Conservation (phyloP, 2,113 vertebrate genomes). For the Arvicanthis niloticus region DNA sequence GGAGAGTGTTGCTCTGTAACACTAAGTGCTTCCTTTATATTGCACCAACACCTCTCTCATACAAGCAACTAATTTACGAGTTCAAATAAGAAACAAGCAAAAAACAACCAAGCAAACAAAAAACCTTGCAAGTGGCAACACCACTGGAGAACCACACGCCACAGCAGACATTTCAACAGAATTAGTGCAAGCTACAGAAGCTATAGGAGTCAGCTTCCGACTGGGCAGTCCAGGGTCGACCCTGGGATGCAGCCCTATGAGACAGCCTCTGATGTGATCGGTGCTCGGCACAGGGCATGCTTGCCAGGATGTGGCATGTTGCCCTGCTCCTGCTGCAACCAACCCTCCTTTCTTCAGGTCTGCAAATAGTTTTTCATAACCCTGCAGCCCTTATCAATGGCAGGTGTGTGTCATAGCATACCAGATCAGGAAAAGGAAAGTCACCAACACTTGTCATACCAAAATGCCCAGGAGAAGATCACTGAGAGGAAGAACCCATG, state of each 20-base stretch:
- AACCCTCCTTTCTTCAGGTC: not conserved
- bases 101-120: not conserved
- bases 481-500: not conserved
- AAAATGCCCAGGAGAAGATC: not conserved
- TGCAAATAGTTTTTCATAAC: not conserved
- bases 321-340: not conserved
- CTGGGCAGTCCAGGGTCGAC: too few relatives aligned
- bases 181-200: not conserved
- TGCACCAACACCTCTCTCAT: not conserved
- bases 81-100: not conserved
- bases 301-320: not conserved
- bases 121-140: not conserved
- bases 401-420: not conserved
- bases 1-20: not conserved
- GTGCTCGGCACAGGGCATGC: not conserved
- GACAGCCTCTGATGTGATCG: not conserved
- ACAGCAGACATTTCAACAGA: not conserved
- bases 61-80: not conserved
- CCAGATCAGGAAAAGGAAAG: not conserved
- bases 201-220: not conserved
- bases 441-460: not conserved
- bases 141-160: not conserved
- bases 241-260: not conserved
- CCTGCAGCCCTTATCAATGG: fast-evolving
- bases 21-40: not conserved